Evolutionary conservation across 1,140 invertebrate genomes (phyloP), one percentile per base, ranked within the genome.

Genomic region (Episyrphus balteatus): DNA sequence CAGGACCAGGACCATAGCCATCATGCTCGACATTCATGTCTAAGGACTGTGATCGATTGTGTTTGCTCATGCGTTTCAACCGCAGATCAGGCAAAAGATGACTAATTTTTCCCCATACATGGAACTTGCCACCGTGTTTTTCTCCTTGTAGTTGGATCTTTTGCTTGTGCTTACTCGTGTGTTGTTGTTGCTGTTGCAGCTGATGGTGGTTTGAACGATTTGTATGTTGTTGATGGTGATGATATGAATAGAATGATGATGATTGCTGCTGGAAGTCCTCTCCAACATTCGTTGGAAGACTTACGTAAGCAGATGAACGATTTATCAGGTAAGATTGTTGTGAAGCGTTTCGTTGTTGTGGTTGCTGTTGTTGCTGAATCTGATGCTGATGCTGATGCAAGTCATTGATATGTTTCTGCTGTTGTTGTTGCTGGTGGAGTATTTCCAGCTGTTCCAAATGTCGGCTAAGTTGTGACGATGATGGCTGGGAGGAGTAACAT

Each of bases 21-120:
- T 39, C 52, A 37, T 32, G 10, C 34, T 50, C 46, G n/a, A 36
- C 39, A 53, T 79, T 73, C 43, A 72, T 71, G 49, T 80, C 74
- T 49, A 91, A 72, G 0, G 86, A 89, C 57, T 87, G 81, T 21
- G 86, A 90, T 55, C 87, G 73, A 66, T 82, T 79, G 50, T 86
- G 73, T 66, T 84, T 87, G 8, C 78, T 75, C 5, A 53, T 50
- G 2, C 56, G 53, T 30, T 67, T 68, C 38, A 90, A 68, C 68
- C 87, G 84, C 50, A 90, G 71, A 61, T 88, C 86, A 0, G 86
- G 86, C 30, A 92, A 66, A 78, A 87, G 86, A 57, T 80, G 81
- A 6, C 46, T 53, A 0, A 68, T n/a, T 42, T 58, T 68, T 7
- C 61, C 56, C 56, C 58, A 66, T 12, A 62, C 52, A 30, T 57